Percentiles rank a stretch among this genome's conserved stretches.
phyloP scores from a whole-genome alignment of 2,888 invertebrate species.

The Anthrax anthrax region DNA sequence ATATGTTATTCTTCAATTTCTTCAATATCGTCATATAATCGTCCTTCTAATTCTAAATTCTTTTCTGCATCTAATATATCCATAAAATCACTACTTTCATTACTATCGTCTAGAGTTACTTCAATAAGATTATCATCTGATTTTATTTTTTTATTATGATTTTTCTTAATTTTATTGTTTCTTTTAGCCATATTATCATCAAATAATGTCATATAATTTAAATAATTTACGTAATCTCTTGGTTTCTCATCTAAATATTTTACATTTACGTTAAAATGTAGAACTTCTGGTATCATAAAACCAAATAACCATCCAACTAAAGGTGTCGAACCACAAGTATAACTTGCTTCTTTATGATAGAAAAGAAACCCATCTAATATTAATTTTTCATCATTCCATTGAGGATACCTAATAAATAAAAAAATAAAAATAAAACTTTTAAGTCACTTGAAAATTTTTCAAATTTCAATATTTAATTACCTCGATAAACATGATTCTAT shows the following conservation, averaged over 20 bases:
- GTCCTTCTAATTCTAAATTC: background rate
- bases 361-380: slow-evolving; percentile 77
- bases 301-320: slow-evolving; percentile 85
- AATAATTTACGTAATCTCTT: slow-evolving; percentile 36
- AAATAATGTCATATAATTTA: slow-evolving; percentile 39
- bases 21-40: too few relatives aligned
- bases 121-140: background rate
- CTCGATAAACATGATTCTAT: slow-evolving; percentile 17
- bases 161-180: background rate
- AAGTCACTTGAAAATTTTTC: background rate
- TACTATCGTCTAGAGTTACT: background rate
- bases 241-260: slow-evolving; percentile 36
- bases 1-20: too few relatives aligned
- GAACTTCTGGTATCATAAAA: slow-evolving; percentile 71
- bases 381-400: slow-evolving; percentile 13
- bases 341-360: slow-evolving; percentile 72
- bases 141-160: background rate
- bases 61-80: background rate
- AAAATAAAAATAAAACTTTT: background rate
- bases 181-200: slow-evolving; percentile 25
- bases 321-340: slow-evolving; percentile 66
- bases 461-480: background rate
- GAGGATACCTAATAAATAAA: slow-evolving; percentile 17
- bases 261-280: slow-evolving; percentile 28
- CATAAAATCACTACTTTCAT: background rate